These are phyloP conservation scores for Hoplostethus atlanticus DNA, from an alignment of 2,797 vertebrate genomes.

Conservation along the genomic window DNA sequence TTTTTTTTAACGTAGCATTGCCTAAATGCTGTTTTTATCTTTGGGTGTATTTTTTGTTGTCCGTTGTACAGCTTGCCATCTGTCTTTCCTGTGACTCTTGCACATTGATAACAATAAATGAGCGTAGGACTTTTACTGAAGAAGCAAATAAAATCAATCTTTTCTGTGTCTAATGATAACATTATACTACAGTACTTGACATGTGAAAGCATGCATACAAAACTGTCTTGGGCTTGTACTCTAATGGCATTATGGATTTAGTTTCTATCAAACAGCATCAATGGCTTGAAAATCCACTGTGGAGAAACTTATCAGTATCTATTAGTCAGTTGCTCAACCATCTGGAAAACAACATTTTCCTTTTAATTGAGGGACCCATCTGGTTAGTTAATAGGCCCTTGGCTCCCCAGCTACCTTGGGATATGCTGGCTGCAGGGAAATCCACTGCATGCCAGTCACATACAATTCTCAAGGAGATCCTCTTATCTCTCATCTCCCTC, in stretches of 20 bases:
- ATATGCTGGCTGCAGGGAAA: slow-evolving; percentile 20
- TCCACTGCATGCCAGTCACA: background rate
- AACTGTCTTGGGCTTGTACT: background rate
- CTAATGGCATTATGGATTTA: slow-evolving; percentile 3
- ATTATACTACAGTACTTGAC: background rate
- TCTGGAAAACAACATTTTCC: slow-evolving; percentile 49
- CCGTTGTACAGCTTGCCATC: slow-evolving; percentile 45
- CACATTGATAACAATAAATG: slow-evolving; percentile 50
- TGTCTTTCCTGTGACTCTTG: slow-evolving; percentile 29
- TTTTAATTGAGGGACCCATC: slow-evolving; percentile 57
- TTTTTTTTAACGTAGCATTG: slow-evolving; percentile 13
- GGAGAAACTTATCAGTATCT: slow-evolving; percentile 27
- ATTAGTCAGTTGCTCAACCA: slow-evolving; percentile 36
- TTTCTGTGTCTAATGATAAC: slow-evolving; percentile 3
- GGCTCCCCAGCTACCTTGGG: slow-evolving; percentile 26
- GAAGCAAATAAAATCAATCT: slow-evolving; percentile 43
- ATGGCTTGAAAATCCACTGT: slow-evolving; percentile 23
- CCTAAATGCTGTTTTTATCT: slow-evolving; percentile 1
- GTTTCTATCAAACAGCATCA: slow-evolving; percentile 12
- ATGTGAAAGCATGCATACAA: background rate
- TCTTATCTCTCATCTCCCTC: slow-evolving; percentile 11
- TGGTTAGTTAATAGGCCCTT: slow-evolving; percentile 42
- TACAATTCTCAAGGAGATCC: background rate
- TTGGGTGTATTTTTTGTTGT: slow-evolving; percentile 5
- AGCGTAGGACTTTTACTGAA: slow-evolving; percentile 39